These are phyloP conservation scores for Cheilosia vulpina DNA, from an alignment of 2,888 invertebrate genomes.

Conservation along the genomic window DNA sequence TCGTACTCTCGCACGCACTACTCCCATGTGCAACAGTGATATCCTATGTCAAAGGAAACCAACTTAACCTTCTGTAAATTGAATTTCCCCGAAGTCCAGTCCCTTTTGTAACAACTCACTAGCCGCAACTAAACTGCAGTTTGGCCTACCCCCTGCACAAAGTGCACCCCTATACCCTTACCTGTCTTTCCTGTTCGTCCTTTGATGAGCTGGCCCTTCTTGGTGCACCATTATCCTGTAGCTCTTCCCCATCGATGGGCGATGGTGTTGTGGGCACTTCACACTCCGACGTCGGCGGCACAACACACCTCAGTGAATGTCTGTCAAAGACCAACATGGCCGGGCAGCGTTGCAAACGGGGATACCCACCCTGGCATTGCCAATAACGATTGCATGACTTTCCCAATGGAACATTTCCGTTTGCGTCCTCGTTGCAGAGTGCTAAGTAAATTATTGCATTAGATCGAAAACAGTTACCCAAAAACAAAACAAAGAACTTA, in stretches of 20 bases:
- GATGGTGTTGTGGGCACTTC: slow-evolving; percentile 91
- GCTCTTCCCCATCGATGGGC: slow-evolving; percentile 85
- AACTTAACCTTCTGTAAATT: slow-evolving; percentile 36
- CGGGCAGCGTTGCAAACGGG: slow-evolving; percentile 94
- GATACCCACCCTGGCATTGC: slow-evolving; percentile 97
- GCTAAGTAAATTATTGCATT: slow-evolving; percentile 84
- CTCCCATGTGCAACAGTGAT: slow-evolving; percentile 4
- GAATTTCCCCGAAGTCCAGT: slow-evolving; percentile 23
- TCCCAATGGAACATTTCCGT: slow-evolving; percentile 95
- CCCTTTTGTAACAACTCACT: background rate
- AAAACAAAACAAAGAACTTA: slow-evolving; percentile 84
- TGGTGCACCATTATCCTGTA: slow-evolving; percentile 74
- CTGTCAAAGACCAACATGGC: slow-evolving; percentile 95
- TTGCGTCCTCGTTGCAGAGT: slow-evolving; percentile 94
- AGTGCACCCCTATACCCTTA: slow-evolving; percentile 65
- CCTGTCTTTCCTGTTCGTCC: slow-evolving; percentile 79
- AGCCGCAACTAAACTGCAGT: slow-evolving; percentile 10
- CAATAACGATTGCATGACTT: slow-evolving; percentile 97
- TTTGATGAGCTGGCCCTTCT: slow-evolving; percentile 74
- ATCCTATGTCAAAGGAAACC: slow-evolving; percentile 42
- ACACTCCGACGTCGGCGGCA: slow-evolving; percentile 95
- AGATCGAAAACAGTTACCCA: background rate
- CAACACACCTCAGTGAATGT: slow-evolving; percentile 92
- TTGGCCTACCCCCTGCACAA: slow-evolving; percentile 15
- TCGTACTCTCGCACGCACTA: slow-evolving; percentile 3